Percentiles rank a stretch among this genome's conserved stretches.
These are phyloP conservation scores for Caprella mutica DNA, from an alignment of 2,888 invertebrate species.

Conservation along the genomic window DNA sequence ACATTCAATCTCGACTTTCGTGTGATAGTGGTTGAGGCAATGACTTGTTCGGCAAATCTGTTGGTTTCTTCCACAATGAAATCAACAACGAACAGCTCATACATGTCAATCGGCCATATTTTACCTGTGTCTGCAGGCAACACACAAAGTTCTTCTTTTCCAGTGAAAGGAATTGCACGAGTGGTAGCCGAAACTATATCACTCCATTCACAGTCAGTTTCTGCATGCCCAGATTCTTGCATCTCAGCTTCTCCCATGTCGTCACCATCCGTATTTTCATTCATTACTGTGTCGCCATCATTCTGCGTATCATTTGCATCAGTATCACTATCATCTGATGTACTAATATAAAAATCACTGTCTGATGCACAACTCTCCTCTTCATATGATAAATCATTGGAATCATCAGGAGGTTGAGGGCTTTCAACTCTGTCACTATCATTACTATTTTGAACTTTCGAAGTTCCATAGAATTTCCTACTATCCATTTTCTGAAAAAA, in stretches of 20 bases:
- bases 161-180: constrained; percentile 3
- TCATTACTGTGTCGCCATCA: not conserved
- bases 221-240: not conserved
- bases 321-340: not conserved
- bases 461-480: constrained; percentile 1
- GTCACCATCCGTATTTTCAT: not conserved
- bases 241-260: not conserved
- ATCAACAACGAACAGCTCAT: too few relatives aligned
- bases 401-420: not conserved
- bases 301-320: not conserved
- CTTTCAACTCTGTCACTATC: constrained; percentile 1
- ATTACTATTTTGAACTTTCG: not conserved
- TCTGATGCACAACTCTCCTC: constrained; percentile 4
- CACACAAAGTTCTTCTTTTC: constrained; percentile 2
- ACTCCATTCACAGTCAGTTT: constrained; percentile 1
- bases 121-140: not conserved
- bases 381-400: not conserved
- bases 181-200: not conserved
- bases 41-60: constrained; percentile 9
- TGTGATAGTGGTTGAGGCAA: not conserved
- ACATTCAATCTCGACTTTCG: not conserved
- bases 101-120: too few relatives aligned
- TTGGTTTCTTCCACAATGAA: constrained; percentile 15
- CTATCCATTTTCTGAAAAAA: constrained; percentile 4
- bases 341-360: not conserved